Evolutionary conservation across 2,888 invertebrate species (phyloP).

Genomic region (Limnephilus lunatus): DNA sequence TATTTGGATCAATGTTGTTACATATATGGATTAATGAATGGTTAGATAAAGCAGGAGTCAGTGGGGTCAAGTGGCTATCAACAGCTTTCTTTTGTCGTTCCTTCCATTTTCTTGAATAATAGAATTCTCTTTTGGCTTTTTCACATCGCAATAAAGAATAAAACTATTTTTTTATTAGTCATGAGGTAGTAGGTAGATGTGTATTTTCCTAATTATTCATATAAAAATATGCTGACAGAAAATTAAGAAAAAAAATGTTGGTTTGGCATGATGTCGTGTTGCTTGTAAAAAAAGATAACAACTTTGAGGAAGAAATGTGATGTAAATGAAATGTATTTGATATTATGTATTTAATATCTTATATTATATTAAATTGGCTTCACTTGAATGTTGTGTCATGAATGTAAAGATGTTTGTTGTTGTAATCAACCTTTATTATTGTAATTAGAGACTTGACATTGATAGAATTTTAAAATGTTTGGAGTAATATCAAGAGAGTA

Average conservation of each 20-base stretch:
- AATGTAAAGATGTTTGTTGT: constrained; percentile 31
- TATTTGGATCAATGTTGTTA: constrained; percentile 47
- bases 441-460: constrained; percentile 28
- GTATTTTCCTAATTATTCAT: constrained; percentile 16
- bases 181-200: constrained; percentile 12
- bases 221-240: background rate
- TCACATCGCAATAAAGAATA: background rate
- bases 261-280: background rate
- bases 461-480: background rate
- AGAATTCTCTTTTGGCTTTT: background rate
- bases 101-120: constrained; percentile 7
- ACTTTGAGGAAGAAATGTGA: background rate
- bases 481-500: background rate
- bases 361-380: constrained; percentile 7
- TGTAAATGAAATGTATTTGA: background rate
- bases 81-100: constrained; percentile 14
- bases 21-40: constrained; percentile 31
- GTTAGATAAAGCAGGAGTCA: constrained; percentile 13
- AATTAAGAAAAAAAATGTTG: constrained; percentile 1
- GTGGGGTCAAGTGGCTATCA: background rate
- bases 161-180: background rate
- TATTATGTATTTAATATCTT: background rate
- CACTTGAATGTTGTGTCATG: constrained; percentile 30
- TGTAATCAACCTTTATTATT: background rate
- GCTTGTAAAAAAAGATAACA: background rate